Evolutionary conservation across 1,140 invertebrate genomes (phyloP).

Genomic region (Heliconius eleuchia): DNA sequence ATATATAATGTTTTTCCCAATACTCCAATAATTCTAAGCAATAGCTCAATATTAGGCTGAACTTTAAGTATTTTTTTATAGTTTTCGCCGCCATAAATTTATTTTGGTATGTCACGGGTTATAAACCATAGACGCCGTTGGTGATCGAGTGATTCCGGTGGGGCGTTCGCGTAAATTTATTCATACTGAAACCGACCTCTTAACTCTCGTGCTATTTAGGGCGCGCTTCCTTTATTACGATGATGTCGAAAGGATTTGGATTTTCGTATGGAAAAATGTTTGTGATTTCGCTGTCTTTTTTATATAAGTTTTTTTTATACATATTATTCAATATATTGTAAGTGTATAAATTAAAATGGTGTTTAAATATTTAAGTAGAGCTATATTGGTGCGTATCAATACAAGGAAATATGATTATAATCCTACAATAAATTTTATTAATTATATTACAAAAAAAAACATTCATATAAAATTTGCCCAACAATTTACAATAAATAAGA

Average conservation of each 20-base stretch:
- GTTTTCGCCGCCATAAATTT: conserved; percentile 69
- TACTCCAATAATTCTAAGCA: not conserved
- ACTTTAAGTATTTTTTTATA: conserved; percentile 16
- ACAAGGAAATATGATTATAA: too few relatives aligned
- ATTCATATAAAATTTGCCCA: too few relatives aligned
- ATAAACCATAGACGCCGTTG: conserved; percentile 77
- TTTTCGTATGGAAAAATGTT: conserved; percentile 17
- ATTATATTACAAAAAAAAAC: too few relatives aligned
- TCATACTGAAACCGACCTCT: conserved; percentile 67
- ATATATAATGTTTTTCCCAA: not conserved
- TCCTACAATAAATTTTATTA: too few relatives aligned
- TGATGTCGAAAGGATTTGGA: conserved; percentile 40
- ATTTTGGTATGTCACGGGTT: conserved; percentile 75
- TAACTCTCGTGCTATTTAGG: conserved; percentile 71
- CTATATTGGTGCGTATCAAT: too few relatives aligned
- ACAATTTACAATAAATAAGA: too few relatives aligned
- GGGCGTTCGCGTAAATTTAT: conserved; percentile 68
- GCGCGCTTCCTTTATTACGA: conserved; percentile 62
- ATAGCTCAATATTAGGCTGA: not conserved
- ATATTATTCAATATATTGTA: not conserved
- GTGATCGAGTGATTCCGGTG: conserved; percentile 74
- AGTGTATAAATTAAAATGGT: not conserved
- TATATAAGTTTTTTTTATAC: not conserved
- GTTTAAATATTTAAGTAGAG: too few relatives aligned
- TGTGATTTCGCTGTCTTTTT: not conserved